A percentile compares a stretch with the other conserved stretches of the same genome.
Conservation (phyloP, 2,888 invertebrate species). For the Pristionchus arcanus region DNA sequence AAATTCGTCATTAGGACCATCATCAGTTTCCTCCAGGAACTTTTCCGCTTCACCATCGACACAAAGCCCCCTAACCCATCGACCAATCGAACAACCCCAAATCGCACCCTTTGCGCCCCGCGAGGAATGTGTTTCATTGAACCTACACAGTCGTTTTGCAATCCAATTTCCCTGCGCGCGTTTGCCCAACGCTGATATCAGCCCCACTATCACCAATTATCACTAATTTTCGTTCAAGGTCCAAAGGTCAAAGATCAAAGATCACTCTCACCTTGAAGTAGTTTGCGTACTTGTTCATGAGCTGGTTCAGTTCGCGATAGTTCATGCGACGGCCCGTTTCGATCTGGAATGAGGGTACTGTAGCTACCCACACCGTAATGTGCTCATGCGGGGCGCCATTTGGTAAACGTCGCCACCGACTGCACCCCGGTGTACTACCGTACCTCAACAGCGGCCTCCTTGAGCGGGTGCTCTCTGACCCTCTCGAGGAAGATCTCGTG, state of each 20-base stretch:
- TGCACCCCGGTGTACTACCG: neutral
- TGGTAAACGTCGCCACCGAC: neutral
- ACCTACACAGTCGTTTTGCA: neutral
- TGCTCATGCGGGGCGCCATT: conserved; percentile 36
- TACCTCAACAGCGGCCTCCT: conserved; percentile 70
- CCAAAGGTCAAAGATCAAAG: conserved; percentile 32
- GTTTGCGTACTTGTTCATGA: conserved; percentile 76
- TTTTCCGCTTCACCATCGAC: too few relatives aligned
- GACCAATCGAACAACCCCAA: neutral
- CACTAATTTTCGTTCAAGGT: neutral
- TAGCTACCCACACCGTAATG: neutral
- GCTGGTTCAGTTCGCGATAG: conserved; percentile 72
- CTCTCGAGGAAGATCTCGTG: conserved; percentile 75
- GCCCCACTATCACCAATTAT: neutral
- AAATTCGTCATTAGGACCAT: neutral
- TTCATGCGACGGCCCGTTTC: conserved; percentile 73
- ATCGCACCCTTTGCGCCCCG: neutral
- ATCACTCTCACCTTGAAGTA: conserved; percentile 68
- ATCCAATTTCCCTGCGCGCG: neutral
- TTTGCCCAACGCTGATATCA: neutral
- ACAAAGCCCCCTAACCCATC: neutral
- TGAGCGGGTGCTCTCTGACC: conserved; percentile 64
- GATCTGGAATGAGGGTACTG: conserved; percentile 57
- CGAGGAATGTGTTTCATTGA: conserved; percentile 21
- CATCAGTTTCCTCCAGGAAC: too few relatives aligned